These are phyloP conservation scores for Mesorhabditis spiculigera DNA, from an alignment of 2,888 invertebrate genomes.

Conservation along the genomic window DNA sequence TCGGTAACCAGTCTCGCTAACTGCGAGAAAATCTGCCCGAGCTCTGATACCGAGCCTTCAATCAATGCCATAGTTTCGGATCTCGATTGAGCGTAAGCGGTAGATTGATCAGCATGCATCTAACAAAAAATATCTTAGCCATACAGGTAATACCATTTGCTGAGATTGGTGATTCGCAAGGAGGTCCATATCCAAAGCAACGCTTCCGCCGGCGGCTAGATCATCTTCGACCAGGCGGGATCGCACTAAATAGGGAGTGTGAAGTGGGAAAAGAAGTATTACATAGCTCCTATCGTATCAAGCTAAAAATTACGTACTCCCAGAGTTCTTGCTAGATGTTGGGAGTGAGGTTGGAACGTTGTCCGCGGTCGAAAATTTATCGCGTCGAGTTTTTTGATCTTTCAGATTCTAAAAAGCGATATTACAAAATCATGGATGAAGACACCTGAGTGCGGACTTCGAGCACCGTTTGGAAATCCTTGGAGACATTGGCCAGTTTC, in stretches of 20 bases:
- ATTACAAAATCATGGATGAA: neutral
- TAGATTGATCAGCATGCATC: slow-evolving; percentile 16
- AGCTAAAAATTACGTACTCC: slow-evolving; percentile 44
- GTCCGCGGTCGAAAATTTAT: slow-evolving; percentile 70
- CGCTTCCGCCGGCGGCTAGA: slow-evolving; percentile 63
- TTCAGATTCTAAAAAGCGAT: slow-evolving; percentile 73
- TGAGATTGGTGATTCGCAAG: slow-evolving; percentile 47
- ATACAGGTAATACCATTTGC: slow-evolving; percentile 7
- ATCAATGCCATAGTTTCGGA: slow-evolving; percentile 99
- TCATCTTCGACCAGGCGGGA: slow-evolving; percentile 64
- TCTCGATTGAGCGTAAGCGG: slow-evolving; percentile 69
- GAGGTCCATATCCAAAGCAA: slow-evolving; percentile 81
- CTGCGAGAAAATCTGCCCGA: slow-evolving; percentile 86
- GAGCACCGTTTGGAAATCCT: slow-evolving; percentile 91
- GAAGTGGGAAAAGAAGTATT: neutral
- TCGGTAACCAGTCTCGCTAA: slow-evolving; percentile 83
- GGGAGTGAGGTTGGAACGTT: slow-evolving; percentile 58
- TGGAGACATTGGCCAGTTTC: slow-evolving; percentile 91
- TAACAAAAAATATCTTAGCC: neutral
- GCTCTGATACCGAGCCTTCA: slow-evolving; percentile 94
- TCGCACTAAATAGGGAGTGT: slow-evolving; percentile 60
- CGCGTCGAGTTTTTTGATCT: slow-evolving; percentile 85
- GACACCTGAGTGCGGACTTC: slow-evolving; percentile 87
- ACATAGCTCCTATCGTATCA: too few species aligned
- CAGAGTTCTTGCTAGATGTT: slow-evolving; percentile 59